Conservation (phyloP, 1,140 invertebrate species). For the Bemisia tabaci region DNA sequence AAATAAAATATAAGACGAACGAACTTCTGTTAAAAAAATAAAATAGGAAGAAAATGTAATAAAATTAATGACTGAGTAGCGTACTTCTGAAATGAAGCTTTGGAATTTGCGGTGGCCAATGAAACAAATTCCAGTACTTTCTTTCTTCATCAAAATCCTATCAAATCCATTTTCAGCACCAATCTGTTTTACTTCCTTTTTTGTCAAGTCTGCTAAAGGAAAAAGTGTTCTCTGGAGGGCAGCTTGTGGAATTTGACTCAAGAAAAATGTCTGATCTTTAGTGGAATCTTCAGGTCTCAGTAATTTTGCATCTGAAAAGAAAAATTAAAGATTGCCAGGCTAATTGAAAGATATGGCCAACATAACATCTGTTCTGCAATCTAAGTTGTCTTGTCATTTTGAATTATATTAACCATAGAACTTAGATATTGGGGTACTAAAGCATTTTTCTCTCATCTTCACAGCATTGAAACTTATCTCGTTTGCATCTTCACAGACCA, state of each 20-base stretch:
- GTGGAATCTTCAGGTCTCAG: slow-evolving; percentile 53
- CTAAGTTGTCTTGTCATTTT: too few relatives aligned
- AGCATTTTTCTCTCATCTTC: too few relatives aligned
- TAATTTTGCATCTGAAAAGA: slow-evolving; percentile 46
- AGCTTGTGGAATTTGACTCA: slow-evolving; percentile 67
- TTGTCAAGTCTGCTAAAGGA: slow-evolving; percentile 65
- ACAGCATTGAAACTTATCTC: too few relatives aligned
- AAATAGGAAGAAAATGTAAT: too few relatives aligned
- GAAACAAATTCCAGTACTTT: slow-evolving; percentile 95
- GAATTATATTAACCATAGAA: too few relatives aligned
- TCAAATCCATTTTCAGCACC: slow-evolving; percentile 55
- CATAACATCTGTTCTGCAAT: too few relatives aligned
- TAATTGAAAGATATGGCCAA: too few relatives aligned
- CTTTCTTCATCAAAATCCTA: slow-evolving; percentile 64
- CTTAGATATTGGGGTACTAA: too few relatives aligned
- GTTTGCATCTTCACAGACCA: too few relatives aligned
- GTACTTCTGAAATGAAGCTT: slow-evolving; percentile 57
- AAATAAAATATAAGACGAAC: too few relatives aligned
- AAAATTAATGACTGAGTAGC: too few relatives aligned
- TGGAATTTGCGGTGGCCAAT: slow-evolving; percentile 71
- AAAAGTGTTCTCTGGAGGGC: slow-evolving; percentile 75
- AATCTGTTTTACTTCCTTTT: slow-evolving; percentile 65
- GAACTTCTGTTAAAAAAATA: too few relatives aligned
- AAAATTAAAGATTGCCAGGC: slow-evolving; percentile 14
- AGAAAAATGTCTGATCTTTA: slow-evolving; percentile 95